A percentile compares a stretch with the other conserved stretches of the same genome.
Evolutionary conservation across 2,113 vertebrate genomes (phyloP).

Genomic region (Python bivittatus): DNA sequence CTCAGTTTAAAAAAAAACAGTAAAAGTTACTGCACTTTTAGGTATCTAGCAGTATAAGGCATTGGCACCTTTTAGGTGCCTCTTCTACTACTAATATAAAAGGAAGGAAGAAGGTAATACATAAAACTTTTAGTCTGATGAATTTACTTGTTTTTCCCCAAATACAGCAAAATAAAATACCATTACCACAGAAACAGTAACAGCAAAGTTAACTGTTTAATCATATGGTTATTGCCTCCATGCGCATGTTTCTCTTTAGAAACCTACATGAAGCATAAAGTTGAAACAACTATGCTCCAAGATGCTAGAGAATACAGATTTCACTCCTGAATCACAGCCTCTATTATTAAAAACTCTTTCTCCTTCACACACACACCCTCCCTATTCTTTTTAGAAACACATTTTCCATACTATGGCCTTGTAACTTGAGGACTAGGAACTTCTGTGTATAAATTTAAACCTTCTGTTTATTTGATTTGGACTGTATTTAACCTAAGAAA

Average conservation of each 20-base stretch:
- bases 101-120: background rate
- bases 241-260: background rate
- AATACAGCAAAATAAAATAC: background rate
- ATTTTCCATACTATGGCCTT: background rate
- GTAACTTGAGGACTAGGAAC: background rate
- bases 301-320: background rate
- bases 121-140: background rate
- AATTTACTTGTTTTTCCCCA: constrained; percentile 7
- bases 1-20: background rate
- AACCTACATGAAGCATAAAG: background rate
- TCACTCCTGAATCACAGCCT: background rate
- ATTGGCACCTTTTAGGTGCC: background rate
- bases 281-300: background rate
- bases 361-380: background rate
- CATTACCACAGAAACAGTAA: background rate
- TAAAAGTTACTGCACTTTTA: background rate
- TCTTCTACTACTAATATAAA: background rate
- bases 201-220: background rate
- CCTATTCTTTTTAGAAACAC: background rate
- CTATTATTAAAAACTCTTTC: background rate
- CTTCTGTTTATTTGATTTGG: background rate
- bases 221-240: background rate
- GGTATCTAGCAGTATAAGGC: background rate
- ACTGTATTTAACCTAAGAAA: background rate
- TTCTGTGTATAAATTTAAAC: background rate